These are phyloP conservation scores for Micrasema longulum DNA, from an alignment of 1,140 invertebrate genomes.

Conservation along the genomic window DNA sequence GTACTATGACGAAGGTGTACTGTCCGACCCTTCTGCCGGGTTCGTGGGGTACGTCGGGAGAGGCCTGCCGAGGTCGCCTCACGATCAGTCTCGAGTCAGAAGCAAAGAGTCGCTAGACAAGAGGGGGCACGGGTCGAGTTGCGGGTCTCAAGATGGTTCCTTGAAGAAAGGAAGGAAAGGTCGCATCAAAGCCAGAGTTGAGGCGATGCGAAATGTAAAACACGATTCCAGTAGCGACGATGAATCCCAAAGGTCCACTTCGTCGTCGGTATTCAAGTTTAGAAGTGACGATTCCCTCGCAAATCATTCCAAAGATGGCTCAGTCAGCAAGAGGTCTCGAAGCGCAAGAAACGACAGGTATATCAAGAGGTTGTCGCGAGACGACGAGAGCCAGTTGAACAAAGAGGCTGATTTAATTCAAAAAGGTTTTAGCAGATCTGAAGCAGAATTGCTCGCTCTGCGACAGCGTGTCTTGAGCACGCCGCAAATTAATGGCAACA, in stretches of 20 bases:
- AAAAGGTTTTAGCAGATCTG: conserved; percentile 66
- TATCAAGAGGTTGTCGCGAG: conserved; percentile 78
- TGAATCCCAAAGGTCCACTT: conserved; percentile 74
- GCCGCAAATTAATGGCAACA: conserved; percentile 49
- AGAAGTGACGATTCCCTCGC: conserved; percentile 76
- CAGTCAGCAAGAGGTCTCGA: conserved; percentile 66
- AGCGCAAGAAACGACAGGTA: conserved; percentile 83
- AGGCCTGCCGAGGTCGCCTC: conserved; percentile 58
- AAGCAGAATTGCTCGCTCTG: conserved; percentile 64
- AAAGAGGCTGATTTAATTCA: conserved; percentile 69
- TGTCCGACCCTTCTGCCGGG: conserved; percentile 67
- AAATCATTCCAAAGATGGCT: conserved; percentile 68
- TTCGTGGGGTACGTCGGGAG: conserved; percentile 65
- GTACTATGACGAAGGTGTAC: conserved; percentile 67
- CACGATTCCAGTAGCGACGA: conserved; percentile 81
- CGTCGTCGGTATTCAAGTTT: conserved; percentile 73
- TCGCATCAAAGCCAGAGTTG: conserved; percentile 72
- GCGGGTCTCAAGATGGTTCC: conserved; percentile 66
- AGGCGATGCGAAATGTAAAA: conserved; percentile 73
- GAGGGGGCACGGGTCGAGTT: conserved; percentile 58
- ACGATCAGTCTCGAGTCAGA: conserved; percentile 51
- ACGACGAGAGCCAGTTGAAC: conserved; percentile 73
- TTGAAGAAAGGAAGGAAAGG: conserved; percentile 70
- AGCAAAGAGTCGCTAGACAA: conserved; percentile 55
- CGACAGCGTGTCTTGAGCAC: conserved; percentile 57